phyloP scores from a whole-genome alignment of 2,113 vertebrate genomes.

The Corynorhinus townsendii region DNA sequence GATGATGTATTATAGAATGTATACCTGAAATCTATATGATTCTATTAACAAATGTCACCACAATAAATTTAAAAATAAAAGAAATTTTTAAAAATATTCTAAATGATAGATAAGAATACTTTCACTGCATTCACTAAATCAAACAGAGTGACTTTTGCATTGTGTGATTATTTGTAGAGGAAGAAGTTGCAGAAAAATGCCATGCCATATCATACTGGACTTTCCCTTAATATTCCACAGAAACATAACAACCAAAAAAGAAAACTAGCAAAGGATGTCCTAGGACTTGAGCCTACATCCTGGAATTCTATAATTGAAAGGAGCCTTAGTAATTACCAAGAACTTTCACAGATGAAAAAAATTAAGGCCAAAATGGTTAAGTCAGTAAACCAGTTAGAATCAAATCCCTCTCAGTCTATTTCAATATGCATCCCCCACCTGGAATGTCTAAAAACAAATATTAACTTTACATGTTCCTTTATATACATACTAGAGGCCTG shows the following conservation, averaged over 20 bases:
- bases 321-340: neutral
- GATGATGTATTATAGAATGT: neutral
- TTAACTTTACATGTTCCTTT: neutral
- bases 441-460: constrained; percentile 27
- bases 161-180: neutral
- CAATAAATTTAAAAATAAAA: neutral
- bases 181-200: neutral
- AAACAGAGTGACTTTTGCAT: neutral
- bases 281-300: neutral
- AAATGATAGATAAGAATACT: neutral
- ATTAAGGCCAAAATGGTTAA: constrained; percentile 25
- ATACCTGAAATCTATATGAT: neutral
- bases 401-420: constrained; percentile 13
- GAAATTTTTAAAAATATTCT: neutral
- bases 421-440: neutral
- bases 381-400: constrained; percentile 12
- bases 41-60: neutral
- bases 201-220: neutral
- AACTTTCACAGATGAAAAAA: constrained; percentile 46
- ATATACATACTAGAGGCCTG: neutral
- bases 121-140: neutral
- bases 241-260: neutral
- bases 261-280: neutral
- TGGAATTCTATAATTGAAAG: constrained; percentile 32
- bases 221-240: neutral